Evolutionary conservation across 2,888 invertebrate genomes (phyloP).

Genomic region (Punctoribates punctum): DNA sequence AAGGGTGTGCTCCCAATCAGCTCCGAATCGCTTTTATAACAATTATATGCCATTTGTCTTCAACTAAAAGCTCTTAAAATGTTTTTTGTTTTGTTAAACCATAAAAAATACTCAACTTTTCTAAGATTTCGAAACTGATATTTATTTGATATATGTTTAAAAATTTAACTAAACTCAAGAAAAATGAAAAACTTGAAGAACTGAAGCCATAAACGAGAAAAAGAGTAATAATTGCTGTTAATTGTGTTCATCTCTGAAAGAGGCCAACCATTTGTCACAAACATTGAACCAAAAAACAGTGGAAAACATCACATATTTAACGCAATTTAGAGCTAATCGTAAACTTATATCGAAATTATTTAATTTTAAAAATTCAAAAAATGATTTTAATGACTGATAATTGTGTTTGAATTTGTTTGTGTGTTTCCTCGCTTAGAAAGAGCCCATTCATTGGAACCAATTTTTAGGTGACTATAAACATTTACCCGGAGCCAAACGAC

Average conservation of each 20-base stretch:
- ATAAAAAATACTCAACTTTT: no score
- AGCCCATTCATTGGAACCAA: constrained; percentile 2
- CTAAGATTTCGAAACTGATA: no score
- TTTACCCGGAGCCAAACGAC: no score
- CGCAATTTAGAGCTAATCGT: neutral
- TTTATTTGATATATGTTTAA: no score
- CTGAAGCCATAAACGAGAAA: neutral
- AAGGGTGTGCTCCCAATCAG: no score
- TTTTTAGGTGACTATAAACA: neutral
- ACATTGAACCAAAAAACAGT: neutral
- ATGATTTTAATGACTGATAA: neutral
- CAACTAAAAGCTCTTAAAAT: no score
- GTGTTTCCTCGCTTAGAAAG: neutral
- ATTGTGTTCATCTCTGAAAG: neutral
- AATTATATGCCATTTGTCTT: no score
- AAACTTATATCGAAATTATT: neutral
- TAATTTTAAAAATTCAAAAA: neutral
- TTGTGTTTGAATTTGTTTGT: neutral
- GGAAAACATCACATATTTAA: neutral
- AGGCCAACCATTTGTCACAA: constrained; percentile 6
- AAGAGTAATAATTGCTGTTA: neutral
- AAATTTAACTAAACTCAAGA: no score
- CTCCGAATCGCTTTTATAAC: no score
- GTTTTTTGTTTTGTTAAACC: no score
- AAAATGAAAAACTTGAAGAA: neutral